Percentiles rank a stretch among this genome's conserved stretches.
Evolutionary conservation across 2,888 invertebrate genomes (phyloP).

Genomic region (Nudaria mundana): DNA sequence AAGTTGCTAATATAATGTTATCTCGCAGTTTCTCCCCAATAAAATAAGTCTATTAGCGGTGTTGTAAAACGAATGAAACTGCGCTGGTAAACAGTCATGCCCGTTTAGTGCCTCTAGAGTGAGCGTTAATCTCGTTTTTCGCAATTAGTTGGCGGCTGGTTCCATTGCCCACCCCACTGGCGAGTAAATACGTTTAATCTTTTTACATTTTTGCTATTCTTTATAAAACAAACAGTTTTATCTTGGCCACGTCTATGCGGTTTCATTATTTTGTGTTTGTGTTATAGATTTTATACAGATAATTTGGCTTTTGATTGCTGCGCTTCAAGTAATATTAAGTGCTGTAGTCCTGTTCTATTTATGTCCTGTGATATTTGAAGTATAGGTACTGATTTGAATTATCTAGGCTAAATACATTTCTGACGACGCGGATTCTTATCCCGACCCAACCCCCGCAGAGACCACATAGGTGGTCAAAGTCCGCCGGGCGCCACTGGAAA

Average conservation of each 20-base stretch:
- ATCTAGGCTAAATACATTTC: not conserved
- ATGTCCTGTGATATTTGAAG: too few relatives aligned
- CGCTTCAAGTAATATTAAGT: too few relatives aligned
- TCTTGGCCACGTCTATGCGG: slow-evolving; percentile 39
- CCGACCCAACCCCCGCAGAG: too few relatives aligned
- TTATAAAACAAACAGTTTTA: slow-evolving; percentile 50
- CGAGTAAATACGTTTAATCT: slow-evolving; percentile 55
- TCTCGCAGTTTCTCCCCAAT: slow-evolving; percentile 58
- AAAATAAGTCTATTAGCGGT: slow-evolving; percentile 70
- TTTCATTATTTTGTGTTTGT: slow-evolving; percentile 40
- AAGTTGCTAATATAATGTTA: slow-evolving; percentile 61
- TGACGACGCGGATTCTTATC: slow-evolving; percentile 3
- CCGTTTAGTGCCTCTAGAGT: slow-evolving; percentile 65
- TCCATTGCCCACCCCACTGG: slow-evolving; percentile 56
- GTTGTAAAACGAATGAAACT: slow-evolving; percentile 63
- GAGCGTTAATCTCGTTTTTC: slow-evolving; percentile 76
- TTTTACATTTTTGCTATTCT: slow-evolving; percentile 48
- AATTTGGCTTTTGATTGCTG: too few relatives aligned
- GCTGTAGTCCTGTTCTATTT: too few relatives aligned
- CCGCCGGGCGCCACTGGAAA: too few relatives aligned
- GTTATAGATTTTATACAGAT: slow-evolving; percentile 17
- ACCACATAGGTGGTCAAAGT: too few relatives aligned
- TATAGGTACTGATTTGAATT: not conserved
- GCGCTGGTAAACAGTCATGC: slow-evolving; percentile 63
- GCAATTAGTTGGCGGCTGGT: slow-evolving; percentile 70